phyloP scores from a whole-genome alignment of 2,888 invertebrate species.

The Synanthedon tipuliformis region DNA sequence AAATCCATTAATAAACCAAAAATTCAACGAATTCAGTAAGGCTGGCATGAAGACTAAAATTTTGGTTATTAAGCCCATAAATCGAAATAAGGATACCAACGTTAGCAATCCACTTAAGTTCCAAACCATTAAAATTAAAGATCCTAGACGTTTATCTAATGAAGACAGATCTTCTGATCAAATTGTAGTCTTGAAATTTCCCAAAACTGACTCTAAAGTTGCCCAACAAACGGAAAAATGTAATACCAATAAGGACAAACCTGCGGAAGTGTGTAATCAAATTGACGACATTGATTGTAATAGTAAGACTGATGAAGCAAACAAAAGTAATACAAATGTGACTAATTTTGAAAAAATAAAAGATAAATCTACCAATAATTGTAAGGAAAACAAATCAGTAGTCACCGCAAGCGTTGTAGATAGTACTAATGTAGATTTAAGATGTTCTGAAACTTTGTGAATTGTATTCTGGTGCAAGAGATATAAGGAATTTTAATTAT shows the following conservation, averaged over 20 bases:
- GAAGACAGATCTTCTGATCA: constrained; percentile 43
- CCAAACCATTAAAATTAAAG: constrained; percentile 79
- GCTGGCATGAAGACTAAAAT: constrained; percentile 62
- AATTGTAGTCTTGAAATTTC: constrained; percentile 53
- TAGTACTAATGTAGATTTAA: neutral
- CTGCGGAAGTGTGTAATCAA: neutral
- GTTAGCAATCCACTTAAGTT: constrained; percentile 42
- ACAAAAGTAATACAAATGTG: constrained; percentile 6
- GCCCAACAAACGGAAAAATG: constrained; percentile 11
- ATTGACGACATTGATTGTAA: neutral
- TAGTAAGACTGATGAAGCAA: neutral
- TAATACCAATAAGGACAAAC: neutral
- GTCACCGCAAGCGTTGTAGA: neutral
- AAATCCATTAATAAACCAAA: constrained; percentile 55
- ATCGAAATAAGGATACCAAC: constrained; percentile 42
- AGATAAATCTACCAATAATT: neutral
- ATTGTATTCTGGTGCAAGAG: no score
- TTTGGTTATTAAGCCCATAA: constrained; percentile 57
- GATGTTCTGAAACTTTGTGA: no score
- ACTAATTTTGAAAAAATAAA: constrained; percentile 5
- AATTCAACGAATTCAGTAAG: constrained; percentile 50
- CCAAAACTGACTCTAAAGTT: constrained; percentile 40
- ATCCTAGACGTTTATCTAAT: constrained; percentile 28
- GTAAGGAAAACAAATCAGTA: no score
- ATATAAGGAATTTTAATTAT: no score